Base-by-base conservation (phyloP, 53 echinoderm and acorn worm species). In the Hippasteria phrygiana region DNA sequence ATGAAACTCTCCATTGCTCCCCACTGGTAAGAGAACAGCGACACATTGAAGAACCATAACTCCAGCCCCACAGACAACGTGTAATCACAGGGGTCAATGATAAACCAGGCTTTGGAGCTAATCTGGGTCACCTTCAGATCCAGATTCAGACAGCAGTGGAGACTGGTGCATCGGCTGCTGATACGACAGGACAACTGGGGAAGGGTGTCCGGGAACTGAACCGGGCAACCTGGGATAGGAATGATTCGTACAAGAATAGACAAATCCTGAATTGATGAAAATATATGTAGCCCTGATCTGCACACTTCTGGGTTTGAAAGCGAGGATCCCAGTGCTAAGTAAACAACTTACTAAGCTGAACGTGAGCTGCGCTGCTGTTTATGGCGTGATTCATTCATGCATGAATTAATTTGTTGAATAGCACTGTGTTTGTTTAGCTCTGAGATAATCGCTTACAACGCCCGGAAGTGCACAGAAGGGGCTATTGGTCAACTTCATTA, bases 61-160 rank as follows among this genome's bases (percentile, higher is more conserved):
- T 64, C 82, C 4, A 82, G 32, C 16, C 82, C 82, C 5, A 82
- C 33, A 9, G 82, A 82, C 32, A 82, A 0, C 17, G 42, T 82
- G 66, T 66, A 82, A 34, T 82, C 82, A 66, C 66, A 82, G 5
- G 82, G 64, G 47, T 82, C 46, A 26, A 82, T 43, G 3, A 55
- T 55, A 2, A 82, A 34, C 82, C 82, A 82, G 31, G 82, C 82
- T 12, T 46, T 45, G 16, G 82, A 65, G 66, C 82, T 82, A 66
- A 82, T 33, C 66, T 82, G 66, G 27, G 82, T 45, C 39, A 82
- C 65, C 36, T 65, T 65, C 7, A 82, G 45, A 9, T 82, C 82
- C 26, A 82, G 45, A 10, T 27, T 82, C 8, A 82, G 47, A 82
- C 82, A 82, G 82, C 82, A 82, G 43, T 82, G 66, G 64, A 82